Conservation (phyloP, 2,113 vertebrate genomes). For the Aspidoscelis tigris region DNA sequence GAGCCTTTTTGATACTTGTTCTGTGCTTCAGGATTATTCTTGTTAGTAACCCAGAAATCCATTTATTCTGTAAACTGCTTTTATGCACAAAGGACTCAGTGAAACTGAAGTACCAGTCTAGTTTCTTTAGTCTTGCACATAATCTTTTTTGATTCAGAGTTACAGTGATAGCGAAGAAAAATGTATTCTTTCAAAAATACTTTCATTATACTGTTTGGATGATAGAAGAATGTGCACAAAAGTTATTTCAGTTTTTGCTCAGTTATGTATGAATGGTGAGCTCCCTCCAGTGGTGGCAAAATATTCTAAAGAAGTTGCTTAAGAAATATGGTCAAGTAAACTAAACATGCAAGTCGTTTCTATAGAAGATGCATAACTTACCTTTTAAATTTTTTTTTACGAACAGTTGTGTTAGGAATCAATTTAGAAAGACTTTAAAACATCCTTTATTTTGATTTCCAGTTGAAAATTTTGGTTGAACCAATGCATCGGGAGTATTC, state of each 20-base stretch:
- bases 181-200: background rate
- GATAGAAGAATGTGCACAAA: background rate
- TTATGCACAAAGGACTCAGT: background rate
- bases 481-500: background rate
- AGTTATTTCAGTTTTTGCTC: background rate
- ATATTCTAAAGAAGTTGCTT: background rate
- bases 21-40: background rate
- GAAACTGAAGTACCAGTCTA: background rate
- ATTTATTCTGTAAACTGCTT: background rate
- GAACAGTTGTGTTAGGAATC: background rate
- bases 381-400: background rate
- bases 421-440: background rate
- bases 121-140: no score
- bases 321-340: background rate
- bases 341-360: background rate
- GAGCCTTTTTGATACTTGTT: background rate
- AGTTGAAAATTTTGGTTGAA: background rate
- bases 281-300: constrained; percentile 53
- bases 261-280: constrained; percentile 20
- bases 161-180: background rate
- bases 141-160: background rate
- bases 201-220: background rate
- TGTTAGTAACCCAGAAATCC: no score
- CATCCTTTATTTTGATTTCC: background rate
- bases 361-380: background rate